These are phyloP conservation scores for Zoanthus sociatus DNA, from an alignment of 92 coral and sea anemone species.

Conservation along the genomic window DNA sequence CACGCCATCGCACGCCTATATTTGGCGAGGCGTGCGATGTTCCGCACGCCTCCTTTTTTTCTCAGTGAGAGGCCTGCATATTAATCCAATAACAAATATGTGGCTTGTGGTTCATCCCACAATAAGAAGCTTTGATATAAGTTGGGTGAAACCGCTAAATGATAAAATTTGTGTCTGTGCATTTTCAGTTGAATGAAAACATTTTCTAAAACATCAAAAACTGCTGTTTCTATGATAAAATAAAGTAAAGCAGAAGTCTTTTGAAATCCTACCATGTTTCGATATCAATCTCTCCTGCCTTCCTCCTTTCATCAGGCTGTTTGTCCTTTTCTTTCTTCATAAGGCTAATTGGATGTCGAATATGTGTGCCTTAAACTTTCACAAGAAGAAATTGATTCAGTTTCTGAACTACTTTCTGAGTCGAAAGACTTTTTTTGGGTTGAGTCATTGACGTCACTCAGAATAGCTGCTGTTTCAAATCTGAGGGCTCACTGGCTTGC, in stretches of 20 bases:
- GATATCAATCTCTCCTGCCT: slow-evolving; percentile 44
- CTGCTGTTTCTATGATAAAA: background rate
- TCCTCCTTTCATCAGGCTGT: slow-evolving; percentile 25
- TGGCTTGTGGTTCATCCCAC: background rate
- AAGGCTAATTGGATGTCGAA: slow-evolving; percentile 8
- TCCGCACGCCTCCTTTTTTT: too few species aligned
- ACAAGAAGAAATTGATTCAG: too few species aligned
- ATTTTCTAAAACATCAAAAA: background rate
- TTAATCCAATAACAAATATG: background rate
- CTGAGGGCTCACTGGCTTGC: too few species aligned
- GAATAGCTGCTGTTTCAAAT: too few species aligned
- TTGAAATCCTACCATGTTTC: slow-evolving; percentile 40
- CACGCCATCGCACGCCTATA: too few species aligned
- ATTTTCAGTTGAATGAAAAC: background rate
- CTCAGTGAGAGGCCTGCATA: too few species aligned
- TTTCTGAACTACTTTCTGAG: too few species aligned
- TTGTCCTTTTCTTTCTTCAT: slow-evolving; percentile 50
- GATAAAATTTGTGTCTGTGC: background rate
- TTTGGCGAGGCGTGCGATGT: too few species aligned
- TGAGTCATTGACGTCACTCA: too few species aligned
- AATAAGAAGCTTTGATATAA: background rate
- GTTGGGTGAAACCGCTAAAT: background rate
- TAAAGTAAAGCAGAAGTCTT: background rate
- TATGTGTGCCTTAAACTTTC: background rate
- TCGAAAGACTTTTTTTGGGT: too few species aligned